Evolutionary conservation across 1,140 invertebrate genomes (phyloP), one percentile per base, ranked within the genome.

Genomic region (Zaprionus africanus): DNA sequence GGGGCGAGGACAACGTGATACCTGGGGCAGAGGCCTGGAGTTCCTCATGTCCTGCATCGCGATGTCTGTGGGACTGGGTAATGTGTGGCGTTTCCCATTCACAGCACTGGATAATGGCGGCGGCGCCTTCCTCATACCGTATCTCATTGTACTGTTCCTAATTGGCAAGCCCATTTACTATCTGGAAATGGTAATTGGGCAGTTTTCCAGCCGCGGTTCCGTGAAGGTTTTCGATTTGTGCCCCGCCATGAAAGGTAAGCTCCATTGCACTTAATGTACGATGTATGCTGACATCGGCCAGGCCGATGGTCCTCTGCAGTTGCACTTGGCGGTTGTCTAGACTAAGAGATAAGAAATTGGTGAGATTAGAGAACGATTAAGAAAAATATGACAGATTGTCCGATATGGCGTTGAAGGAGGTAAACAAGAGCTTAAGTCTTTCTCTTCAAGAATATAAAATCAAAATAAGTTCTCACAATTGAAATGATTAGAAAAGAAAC

Each of bases 91-190:
- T 2, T 98, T 98, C 92, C 97, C 97, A 0, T 97, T 96, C 86
- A 95, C 95, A 1, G 96, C 96, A 11, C 96, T 96, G 81, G 94
- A 96, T 71, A 97, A 97, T 90, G 96, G 96, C n/a, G 96, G 96
- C 38, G 96, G 96, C 2, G 96, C 95, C 0, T 97, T 97, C 88
- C 92, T 97, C 3, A 95, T 97, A 46, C 96, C 96, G 0, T 97
- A 97, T 88, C 93, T 96, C 26, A 94, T 97, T 53, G 96, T 97
- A 46, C 93, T 98, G 62, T 92, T 97, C 19, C 93, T 97, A 46
- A 95, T 97, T 64, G 97, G 97, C 5, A 95, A 97, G 82, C 97
- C 97, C 1, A 94, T 98, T 60, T 98, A 98, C 90, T 97, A 97
- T 82, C 94, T 98, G 94, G 97, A 98, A 91, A 96, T 96, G 92